Base-by-base conservation (phyloP, 2,113 vertebrate species). In the Anolis carolinensis region DNA sequence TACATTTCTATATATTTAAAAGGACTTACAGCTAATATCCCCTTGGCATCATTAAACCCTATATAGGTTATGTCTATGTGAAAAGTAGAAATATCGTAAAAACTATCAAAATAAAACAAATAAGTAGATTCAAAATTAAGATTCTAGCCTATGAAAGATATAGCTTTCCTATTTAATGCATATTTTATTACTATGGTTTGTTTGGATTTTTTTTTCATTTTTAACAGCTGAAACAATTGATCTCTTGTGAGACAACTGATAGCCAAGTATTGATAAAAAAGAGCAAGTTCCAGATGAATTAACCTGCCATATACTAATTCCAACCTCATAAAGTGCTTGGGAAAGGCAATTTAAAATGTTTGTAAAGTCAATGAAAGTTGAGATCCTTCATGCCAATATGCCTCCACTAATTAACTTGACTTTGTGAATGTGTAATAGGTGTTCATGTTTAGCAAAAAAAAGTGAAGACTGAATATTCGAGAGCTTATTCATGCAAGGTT, bases 311-410 rank as follows among this genome's bases (percentile, higher is more conserved):
- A 75, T 75, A 68, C 81, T 81, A 48, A 81, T 81, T 18, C 48
- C 63, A 81, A 55, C 27, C 9, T 79, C 84, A 18, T 81, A 75
- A 73, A 81, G 44, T 73, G 70, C 48, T 81, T 88, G 74, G 36
- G 71, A 84, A 84, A 88, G 63, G 82, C 62, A 75, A 84, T 55
- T 74, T 81, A 52, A 84, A 80, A 80, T 81, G 50, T 88, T 84
- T 81, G 71, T 70, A 74, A 84, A 84, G 63, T 84, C 71, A 67
- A 75, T 30, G 55, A 76, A 62, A 68, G 48, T 65, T 67, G 80
- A 81, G 32, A 74, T 59, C 21, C 32, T 88, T 67, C 48, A 75
- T 74, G 76, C 68, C 44, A 74, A 84, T 67, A 88, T 79, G 82
- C 16, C n/a, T 80, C 36, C 55, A 55, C 44, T 80, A 88, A 68